A percentile compares a stretch with the other conserved stretches of the same genome.
Conservation (phyloP, 2,888 invertebrate species). For the Trisateles emortualis region DNA sequence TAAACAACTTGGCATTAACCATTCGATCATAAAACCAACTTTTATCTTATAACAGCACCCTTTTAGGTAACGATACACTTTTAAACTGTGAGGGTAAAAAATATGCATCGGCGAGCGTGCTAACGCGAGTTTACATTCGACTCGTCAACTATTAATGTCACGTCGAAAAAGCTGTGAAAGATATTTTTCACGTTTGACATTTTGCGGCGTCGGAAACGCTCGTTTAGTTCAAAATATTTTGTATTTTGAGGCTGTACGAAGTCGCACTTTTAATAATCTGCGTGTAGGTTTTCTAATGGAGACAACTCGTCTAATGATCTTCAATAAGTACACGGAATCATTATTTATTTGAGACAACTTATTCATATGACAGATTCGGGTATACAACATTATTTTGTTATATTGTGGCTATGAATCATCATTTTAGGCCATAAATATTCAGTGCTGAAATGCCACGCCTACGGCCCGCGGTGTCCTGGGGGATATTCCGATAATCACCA, state of each 20-base stretch:
- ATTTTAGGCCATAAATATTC: slow-evolving; percentile 6
- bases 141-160: slow-evolving; percentile 27
- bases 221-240: slow-evolving; percentile 2
- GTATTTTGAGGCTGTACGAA: not conserved
- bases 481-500: slow-evolving; percentile 1
- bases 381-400: not conserved
- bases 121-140: slow-evolving; percentile 8
- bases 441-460: not conserved
- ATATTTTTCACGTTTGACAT: slow-evolving; percentile 19
- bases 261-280: not conserved
- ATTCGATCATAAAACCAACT: slow-evolving; percentile 56
- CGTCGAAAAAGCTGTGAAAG: slow-evolving; percentile 17
- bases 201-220: not conserved
- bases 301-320: not conserved
- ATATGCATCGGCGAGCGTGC: slow-evolving; percentile 2
- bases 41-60: slow-evolving; percentile 48
- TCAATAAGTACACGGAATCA: not conserved
- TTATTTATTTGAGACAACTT: not conserved
- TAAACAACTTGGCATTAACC: slow-evolving; percentile 44
- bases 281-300: not conserved
- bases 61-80: slow-evolving; percentile 17
- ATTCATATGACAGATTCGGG: not conserved
- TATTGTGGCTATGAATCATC: not conserved
- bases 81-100: slow-evolving; percentile 19
- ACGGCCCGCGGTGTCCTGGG: not conserved